Base-by-base conservation (phyloP, 2,888 invertebrate genomes). In the Gymnosoma rotundatum region DNA sequence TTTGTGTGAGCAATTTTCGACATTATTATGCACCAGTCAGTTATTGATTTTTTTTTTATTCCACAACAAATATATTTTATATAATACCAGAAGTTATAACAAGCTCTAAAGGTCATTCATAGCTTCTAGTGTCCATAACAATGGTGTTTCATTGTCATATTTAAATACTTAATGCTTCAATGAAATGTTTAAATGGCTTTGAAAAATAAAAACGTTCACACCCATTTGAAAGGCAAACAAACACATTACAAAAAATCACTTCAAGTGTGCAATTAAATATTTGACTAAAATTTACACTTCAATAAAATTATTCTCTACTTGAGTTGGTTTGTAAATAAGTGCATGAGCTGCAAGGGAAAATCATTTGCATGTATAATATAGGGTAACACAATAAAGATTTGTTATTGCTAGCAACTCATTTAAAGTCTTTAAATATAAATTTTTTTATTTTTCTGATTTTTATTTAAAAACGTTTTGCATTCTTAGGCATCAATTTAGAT, bases 231-330 rank as follows among this genome's bases (percentile, higher is more conserved):
- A 21, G 21, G 56, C 20, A 61, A 50, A 76, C 61, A 5, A 70
- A 52, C 5, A 74, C 25, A 8, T 5, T 42, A 5, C 18, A 8
- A 18, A 69, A 60, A 56, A 58, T 66, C 50, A 73, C 72, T 72
- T 72, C 9, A 66, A 74, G 73, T 80, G 74, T 74, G 54, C 67
- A 69, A 74, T 80, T 80, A 42, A 42, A 12, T 42, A 66, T 79
- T 79, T 80, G 60, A 52, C 54, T 63, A 45, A 61, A 74, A 69
- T 74, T 80, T 67, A 56, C 67, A 80, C 73, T 80, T 20, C 45
- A 80, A 69, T 58, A 70, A 75, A 69, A 75, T 64, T 73, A 61
- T 69, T 25, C 54, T 54, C 32, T 20, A 52, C 25, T 60, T 67
- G 18, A 76, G 60, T 76, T 76, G 14, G 12, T 50, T 60, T 9